Conservation (phyloP, 1,140 invertebrate species). For the Cyclargus thomasi region DNA sequence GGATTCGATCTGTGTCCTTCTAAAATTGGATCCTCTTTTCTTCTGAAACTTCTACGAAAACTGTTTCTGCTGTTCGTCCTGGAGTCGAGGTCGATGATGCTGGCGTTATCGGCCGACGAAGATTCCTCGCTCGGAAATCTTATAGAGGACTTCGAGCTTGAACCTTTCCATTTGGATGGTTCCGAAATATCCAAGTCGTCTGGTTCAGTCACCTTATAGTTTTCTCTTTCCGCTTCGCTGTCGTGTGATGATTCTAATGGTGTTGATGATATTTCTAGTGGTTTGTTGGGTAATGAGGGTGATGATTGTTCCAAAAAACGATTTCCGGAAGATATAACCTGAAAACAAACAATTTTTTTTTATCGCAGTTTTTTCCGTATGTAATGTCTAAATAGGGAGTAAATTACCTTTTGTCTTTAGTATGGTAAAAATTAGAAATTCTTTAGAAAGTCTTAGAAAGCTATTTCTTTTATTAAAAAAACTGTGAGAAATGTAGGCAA, state of each 20-base stretch:
- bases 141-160: slow-evolving; percentile 77
- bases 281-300: slow-evolving; percentile 42
- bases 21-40: slow-evolving; percentile 33
- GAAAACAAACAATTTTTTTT: not conserved
- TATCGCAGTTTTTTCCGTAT: not conserved
- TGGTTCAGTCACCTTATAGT: slow-evolving; percentile 70
- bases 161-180: slow-evolving; percentile 76
- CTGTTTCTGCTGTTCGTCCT: slow-evolving; percentile 44
- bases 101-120: slow-evolving; percentile 56
- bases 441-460: not conserved
- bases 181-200: slow-evolving; percentile 69
- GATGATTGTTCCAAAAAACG: slow-evolving; percentile 46
- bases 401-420: not conserved
- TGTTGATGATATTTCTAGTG: slow-evolving; percentile 62
- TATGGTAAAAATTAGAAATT: not conserved
- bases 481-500: not conserved
- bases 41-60: slow-evolving; percentile 39
- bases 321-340: slow-evolving; percentile 64
- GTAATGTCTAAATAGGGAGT: not conserved
- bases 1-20: slow-evolving; percentile 41
- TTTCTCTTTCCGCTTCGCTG: slow-evolving; percentile 45
- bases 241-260: slow-evolving; percentile 54
- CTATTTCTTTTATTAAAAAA: not conserved
- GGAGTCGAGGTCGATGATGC: slow-evolving; percentile 72
- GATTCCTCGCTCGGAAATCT: slow-evolving; percentile 76